These are phyloP conservation scores for Anadara kagoshimensis DNA, from an alignment of 1,140 invertebrate species.

Conservation along the genomic window DNA sequence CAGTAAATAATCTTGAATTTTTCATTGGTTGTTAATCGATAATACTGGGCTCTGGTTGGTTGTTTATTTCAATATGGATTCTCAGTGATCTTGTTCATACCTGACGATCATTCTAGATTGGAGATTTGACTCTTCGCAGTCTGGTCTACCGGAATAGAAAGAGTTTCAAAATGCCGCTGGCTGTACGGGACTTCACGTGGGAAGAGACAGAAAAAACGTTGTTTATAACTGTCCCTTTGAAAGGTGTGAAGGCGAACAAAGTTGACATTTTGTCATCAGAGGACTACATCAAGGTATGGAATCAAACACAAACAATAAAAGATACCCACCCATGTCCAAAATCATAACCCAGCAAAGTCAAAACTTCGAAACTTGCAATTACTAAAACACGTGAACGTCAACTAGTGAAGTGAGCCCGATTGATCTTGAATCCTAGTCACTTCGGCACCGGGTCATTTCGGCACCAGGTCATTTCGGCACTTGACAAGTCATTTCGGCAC, in stretches of 20 bases:
- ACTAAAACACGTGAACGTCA: no score
- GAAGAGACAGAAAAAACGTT: slow-evolving; percentile 66
- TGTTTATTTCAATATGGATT: neutral
- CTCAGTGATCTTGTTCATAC: neutral
- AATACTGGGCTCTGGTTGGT: neutral
- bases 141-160: neutral
- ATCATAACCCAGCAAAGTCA: no score
- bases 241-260: slow-evolving; percentile 71
- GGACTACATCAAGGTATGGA: slow-evolving; percentile 71
- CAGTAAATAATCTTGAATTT: neutral
- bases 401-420: neutral
- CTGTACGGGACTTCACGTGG: slow-evolving; percentile 71
- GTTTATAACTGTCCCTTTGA: slow-evolving; percentile 70
- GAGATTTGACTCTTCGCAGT: neutral
- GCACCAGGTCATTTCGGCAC: no score
- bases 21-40: neutral
- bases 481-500: no score
- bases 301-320: no score
- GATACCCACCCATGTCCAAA: no score
- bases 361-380: no score
- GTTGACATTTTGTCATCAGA: slow-evolving; percentile 71
- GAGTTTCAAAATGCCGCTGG: slow-evolving; percentile 64
- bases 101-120: neutral
- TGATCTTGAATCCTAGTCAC: no score
- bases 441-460: no score